A percentile compares a stretch with the other conserved stretches of the same genome.
Evolutionary conservation across 2,113 vertebrate genomes (phyloP).

Genomic region (Hippotragus niger): DNA sequence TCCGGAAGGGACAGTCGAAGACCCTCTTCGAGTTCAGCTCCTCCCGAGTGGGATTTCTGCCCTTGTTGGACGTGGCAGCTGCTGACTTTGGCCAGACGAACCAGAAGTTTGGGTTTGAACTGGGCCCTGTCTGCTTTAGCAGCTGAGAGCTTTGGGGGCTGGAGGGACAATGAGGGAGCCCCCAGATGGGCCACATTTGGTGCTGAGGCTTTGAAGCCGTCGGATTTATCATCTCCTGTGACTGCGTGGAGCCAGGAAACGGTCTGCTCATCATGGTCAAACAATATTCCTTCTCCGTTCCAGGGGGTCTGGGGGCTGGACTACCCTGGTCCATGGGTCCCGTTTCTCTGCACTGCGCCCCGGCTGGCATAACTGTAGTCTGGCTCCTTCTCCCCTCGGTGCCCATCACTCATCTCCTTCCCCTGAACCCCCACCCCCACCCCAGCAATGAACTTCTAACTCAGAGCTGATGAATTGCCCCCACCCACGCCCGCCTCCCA

Average conservation of each 20-base stretch:
- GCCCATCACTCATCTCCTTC: background rate
- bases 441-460: background rate
- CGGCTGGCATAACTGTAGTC: background rate
- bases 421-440: too few relatives aligned
- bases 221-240: conserved; percentile 25
- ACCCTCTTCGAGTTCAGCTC: conserved; percentile 88
- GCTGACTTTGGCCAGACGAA: conserved; percentile 87
- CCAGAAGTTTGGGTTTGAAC: conserved; percentile 95
- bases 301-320: background rate
- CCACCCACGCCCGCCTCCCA: background rate
- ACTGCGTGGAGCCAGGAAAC: background rate
- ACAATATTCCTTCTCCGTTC: background rate
- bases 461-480: background rate
- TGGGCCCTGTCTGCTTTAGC: conserved; percentile 91
- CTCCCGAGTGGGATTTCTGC: conserved; percentile 85
- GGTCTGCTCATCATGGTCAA: background rate
- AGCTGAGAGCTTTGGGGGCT: conserved; percentile 77
- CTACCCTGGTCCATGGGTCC: background rate
- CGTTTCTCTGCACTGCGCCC: background rate
- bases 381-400: background rate
- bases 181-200: conserved; percentile 42
- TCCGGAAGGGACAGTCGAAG: conserved; percentile 86
- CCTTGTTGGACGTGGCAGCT: conserved; percentile 87
- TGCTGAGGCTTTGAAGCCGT: conserved; percentile 60
- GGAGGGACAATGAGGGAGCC: conserved; percentile 46